Evolutionary conservation across 2,797 vertebrate genomes (phyloP).

Genomic region (Benthosema pterotum): DNA sequence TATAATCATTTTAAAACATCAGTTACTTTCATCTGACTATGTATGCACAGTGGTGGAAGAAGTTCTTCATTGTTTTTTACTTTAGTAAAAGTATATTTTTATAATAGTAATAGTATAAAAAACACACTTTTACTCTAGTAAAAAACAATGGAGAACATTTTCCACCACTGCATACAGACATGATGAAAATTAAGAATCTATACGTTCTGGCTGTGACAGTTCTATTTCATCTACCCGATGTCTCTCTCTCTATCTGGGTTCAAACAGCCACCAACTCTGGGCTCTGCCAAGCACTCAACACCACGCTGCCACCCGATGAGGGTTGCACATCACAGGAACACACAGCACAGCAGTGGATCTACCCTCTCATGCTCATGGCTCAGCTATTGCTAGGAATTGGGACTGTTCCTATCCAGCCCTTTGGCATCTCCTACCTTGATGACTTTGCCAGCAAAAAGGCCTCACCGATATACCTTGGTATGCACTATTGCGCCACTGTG

Average conservation of each 20-base stretch:
- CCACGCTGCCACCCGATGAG: conserved; percentile 37
- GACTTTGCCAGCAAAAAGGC: conserved; percentile 89
- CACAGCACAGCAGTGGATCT: conserved; percentile 63
- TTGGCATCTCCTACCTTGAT: conserved; percentile 96
- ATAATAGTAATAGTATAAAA: too few relatives aligned
- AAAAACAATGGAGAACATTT: background rate
- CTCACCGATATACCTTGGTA: conserved; percentile 93
- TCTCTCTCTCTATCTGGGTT: conserved; percentile 24
- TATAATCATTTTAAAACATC: too few relatives aligned
- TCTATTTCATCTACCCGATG: background rate
- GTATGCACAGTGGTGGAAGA: too few relatives aligned
- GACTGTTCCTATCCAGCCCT: conserved; percentile 92
- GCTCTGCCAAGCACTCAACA: conserved; percentile 58
- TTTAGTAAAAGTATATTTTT: too few relatives aligned
- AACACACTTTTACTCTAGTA: background rate
- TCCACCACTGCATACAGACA: background rate
- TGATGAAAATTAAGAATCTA: too few relatives aligned
- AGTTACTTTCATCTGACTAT: too few relatives aligned
- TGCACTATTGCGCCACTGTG: too few relatives aligned
- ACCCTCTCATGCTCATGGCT: conserved; percentile 84
- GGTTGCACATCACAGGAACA: conserved; percentile 58
- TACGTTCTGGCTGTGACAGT: background rate
- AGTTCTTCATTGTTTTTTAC: too few relatives aligned
- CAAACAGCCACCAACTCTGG: conserved; percentile 60
- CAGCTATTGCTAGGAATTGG: conserved; percentile 90